Evolutionary conservation across 2,888 invertebrate genomes (phyloP).

Genomic region (Apodemia mormo): DNA sequence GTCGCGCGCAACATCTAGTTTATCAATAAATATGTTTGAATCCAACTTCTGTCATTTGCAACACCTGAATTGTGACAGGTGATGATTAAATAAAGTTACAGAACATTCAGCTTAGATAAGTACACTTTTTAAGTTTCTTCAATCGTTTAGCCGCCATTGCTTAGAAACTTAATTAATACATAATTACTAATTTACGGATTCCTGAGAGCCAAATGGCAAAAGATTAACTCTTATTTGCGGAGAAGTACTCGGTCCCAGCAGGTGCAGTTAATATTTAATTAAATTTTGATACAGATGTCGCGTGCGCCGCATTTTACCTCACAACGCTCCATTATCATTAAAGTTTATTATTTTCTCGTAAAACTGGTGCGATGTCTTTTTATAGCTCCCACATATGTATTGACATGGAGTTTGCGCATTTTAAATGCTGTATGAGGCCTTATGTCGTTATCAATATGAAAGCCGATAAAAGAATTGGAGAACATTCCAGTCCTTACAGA

Average conservation of each 20-base stretch:
- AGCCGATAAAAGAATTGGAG: too few relatives aligned
- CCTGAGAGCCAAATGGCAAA: conserved; percentile 42
- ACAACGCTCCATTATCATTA: conserved; percentile 76
- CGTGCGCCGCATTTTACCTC: conserved; percentile 71
- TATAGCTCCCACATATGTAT: not conserved
- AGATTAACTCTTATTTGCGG: conserved; percentile 54
- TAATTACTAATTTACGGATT: conserved; percentile 67
- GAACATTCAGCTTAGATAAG: not conserved
- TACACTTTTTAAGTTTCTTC: not conserved
- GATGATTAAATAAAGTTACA: too few relatives aligned
- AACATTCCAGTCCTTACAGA: too few relatives aligned
- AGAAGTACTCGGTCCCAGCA: conserved; percentile 49
- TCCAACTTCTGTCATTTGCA: not conserved
- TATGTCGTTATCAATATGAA: too few relatives aligned
- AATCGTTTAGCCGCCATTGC: not conserved
- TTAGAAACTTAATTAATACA: conserved; percentile 43
- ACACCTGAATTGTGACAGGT: too few relatives aligned
- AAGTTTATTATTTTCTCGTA: conserved; percentile 79
- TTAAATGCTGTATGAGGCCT: not conserved
- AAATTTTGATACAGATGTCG: conserved; percentile 80
- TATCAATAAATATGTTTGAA: too few relatives aligned
- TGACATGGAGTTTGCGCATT: not conserved
- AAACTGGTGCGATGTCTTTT: conserved; percentile 57
- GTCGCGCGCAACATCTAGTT: too few relatives aligned
- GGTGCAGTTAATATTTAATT: conserved; percentile 74